Evolutionary conservation across 2,797 vertebrate genomes (phyloP), one percentile per base, ranked within the genome.

Genomic region (Sternarchorhynchus goeldii): DNA sequence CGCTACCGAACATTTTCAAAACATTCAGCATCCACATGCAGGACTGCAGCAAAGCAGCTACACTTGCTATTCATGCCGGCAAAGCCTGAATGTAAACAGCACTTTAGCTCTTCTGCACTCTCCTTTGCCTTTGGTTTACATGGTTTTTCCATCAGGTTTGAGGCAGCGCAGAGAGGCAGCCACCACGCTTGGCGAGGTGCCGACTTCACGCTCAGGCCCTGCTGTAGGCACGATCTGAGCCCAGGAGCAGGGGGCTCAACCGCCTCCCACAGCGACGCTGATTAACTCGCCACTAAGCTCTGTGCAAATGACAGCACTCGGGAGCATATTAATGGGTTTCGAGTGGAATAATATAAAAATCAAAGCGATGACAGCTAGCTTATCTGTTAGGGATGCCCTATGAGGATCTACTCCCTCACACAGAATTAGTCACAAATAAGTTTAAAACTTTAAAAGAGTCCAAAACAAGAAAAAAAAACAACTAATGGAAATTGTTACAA

Each of bases 241-340:
- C 34, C 41, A 53, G 31, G 41, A 31, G 21, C 18, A 66, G 59
- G 59, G 34, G 64, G 17, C 16, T 71, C 36, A 5, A 60, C 5
- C 57, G 8, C 7, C 39, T 6, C 66, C 10, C 39, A 66, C 6
- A 60, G 76, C 29, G 56, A 31, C 63, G 34, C 29, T 65, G 76
- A 73, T 79, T 66, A 79, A 74, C 68, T 68, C 68, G 72, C 41
- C 53, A 36, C 73, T 80, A 70, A 77, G 71, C 65, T 72, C 14
- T 74, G 59, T 62, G 62, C 59, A 80, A 82, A 75, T 80, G 80
- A 56, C 80, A 77, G 63, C 69, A 45, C 20, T 72, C 60, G 18
- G 56, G 70, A 56, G 65, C 74, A 77, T 77, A 71, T 76, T 77
- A 62, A 58, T 79, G 60, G 53, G 5, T 64, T 74, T 20, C 41